A percentile compares a stretch with the other conserved stretches of the same genome.
These are phyloP conservation scores for Aleiodes leptofemur DNA, from an alignment of 2,888 invertebrate genomes.

Conservation along the genomic window DNA sequence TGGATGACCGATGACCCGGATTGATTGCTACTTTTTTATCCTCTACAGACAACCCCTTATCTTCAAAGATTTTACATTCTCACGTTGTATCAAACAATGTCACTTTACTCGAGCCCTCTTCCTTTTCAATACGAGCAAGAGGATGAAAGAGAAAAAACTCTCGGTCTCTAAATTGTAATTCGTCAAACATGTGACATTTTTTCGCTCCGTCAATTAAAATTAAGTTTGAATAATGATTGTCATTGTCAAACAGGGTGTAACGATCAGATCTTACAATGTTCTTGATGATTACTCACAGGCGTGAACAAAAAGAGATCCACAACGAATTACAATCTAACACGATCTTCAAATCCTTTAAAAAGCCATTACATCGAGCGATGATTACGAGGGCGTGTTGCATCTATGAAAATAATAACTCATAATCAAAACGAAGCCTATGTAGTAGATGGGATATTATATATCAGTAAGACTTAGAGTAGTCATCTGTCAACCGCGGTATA, in stretches of 20 bases:
- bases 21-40: slow-evolving; percentile 36
- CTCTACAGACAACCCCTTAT: slow-evolving; percentile 21
- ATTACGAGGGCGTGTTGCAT: slow-evolving; percentile 70
- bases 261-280: slow-evolving; percentile 39
- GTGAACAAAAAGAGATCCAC: slow-evolving; percentile 30
- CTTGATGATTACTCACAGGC: slow-evolving; percentile 36
- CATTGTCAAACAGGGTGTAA: slow-evolving; percentile 28
- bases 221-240: slow-evolving; percentile 45
- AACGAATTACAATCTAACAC: slow-evolving; percentile 46
- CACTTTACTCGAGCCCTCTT: not conserved
- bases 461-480: slow-evolving; percentile 73
- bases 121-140: no score
- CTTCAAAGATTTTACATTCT: slow-evolving; percentile 31
- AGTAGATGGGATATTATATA: slow-evolving; percentile 60
- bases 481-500: slow-evolving; percentile 68
- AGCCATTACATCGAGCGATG: slow-evolving; percentile 70
- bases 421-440: slow-evolving; percentile 73
- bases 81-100: slow-evolving; percentile 20
- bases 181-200: slow-evolving; percentile 36
- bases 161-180: not conserved
- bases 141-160: not conserved
- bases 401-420: slow-evolving; percentile 69
- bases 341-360: slow-evolving; percentile 65
- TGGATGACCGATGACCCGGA: slow-evolving; percentile 42
- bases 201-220: slow-evolving; percentile 43